Evolutionary conservation across 1,140 invertebrate species (phyloP), one percentile per base, ranked within the genome.

Genomic region (Bombus soroeensis): DNA sequence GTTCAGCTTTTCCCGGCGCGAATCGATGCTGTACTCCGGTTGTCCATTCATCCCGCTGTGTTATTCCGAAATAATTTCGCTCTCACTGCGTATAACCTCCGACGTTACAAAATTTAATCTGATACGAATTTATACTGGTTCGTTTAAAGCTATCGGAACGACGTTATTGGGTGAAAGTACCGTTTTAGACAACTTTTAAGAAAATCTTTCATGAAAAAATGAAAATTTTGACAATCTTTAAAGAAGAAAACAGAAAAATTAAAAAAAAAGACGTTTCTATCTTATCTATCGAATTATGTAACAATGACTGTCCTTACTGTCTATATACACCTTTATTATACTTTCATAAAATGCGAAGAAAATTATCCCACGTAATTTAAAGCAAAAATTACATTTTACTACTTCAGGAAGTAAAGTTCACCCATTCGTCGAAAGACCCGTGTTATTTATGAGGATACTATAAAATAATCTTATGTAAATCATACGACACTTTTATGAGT

Each of bases 21-120:
- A 94, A 94, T 94, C 94, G 92, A 94, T 94, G 94, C 84, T 83
- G 87, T 89, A 87, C 86, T 87, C 86, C 81, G 76, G 78, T 76
- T 41, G 77, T 83, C 82, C 90, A 92, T 91, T 92, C 90, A 91
- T 89, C 74, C 75, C 75, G 32, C 74, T 70, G 66, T 71, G n/a
- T 57, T 72, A 72, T 37, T 73, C 62, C 22, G 64, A 88, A 85
- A 88, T 85, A 79, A 66, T 59, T 70, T 34, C 41, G 28, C 66
- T 32, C 22, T 70, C 37, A 22, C 18, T 22, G 18, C 47, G 37
- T 53, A 37, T 15, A 43, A 62, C 32, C 39, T 15, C 1, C 37
- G 37, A 32, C 22, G 39, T 62, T 41, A 1, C 9, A 4, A n/a
- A 78, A 59, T 72, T 72, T 41, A 41, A 76, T 53, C 13, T 15